Percentiles rank a stretch among this genome's conserved stretches.
These are phyloP conservation scores for Tupaia chinensis DNA, from an alignment of 2,113 vertebrate genomes.

Conservation along the genomic window DNA sequence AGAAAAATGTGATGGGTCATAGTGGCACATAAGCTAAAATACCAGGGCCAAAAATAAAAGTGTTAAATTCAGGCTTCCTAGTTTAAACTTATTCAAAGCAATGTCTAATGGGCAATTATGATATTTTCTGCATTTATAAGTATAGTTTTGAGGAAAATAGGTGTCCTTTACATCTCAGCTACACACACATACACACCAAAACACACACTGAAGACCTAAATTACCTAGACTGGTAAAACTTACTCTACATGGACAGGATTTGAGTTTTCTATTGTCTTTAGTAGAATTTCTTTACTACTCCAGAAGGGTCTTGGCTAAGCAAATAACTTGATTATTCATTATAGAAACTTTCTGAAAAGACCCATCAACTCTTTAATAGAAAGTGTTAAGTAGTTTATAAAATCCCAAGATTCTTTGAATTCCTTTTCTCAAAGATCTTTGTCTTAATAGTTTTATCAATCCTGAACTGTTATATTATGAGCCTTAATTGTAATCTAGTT, in stretches of 20 bases:
- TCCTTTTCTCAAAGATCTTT: not conserved
- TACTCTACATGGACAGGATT: not conserved
- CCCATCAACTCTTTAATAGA: not conserved
- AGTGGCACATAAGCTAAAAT: not conserved
- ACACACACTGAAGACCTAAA: too few relatives aligned
- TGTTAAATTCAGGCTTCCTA: not conserved
- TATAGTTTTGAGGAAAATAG: not conserved
- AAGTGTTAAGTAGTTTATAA: not conserved
- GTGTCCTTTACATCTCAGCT: too few relatives aligned
- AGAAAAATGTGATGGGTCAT: not conserved
- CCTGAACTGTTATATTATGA: not conserved
- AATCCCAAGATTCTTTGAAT: not conserved
- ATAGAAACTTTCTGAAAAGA: not conserved
- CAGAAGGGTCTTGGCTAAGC: not conserved
- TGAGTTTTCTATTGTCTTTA: not conserved
- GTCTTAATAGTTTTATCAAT: not conserved
- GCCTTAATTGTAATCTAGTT: not conserved
- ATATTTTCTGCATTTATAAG: not conserved
- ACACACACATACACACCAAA: too few relatives aligned
- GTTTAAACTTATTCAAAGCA: not conserved
- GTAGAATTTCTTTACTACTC: not conserved
- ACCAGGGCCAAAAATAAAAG: not conserved
- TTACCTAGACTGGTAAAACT: not conserved
- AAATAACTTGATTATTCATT: not conserved
- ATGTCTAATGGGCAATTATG: not conserved